Evolutionary conservation across 1,140 invertebrate genomes (phyloP).

Genomic region (Neodiprion lecontei): DNA sequence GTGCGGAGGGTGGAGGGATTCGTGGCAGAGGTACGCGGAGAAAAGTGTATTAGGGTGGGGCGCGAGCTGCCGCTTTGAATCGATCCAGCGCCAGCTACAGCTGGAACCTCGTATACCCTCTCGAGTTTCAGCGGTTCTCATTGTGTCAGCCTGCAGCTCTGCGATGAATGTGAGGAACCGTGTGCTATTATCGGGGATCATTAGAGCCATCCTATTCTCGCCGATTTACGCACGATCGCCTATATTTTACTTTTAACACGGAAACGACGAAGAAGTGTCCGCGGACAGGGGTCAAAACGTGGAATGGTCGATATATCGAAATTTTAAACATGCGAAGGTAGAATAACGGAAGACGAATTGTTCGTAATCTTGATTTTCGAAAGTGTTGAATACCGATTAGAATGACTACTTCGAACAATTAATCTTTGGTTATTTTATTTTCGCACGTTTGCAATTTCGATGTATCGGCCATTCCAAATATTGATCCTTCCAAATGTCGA

Average conservation of each 20-base stretch:
- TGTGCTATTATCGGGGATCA: not conserved
- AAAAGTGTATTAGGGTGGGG: constrained; percentile 57
- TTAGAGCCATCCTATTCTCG: too few relatives aligned
- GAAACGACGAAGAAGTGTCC: too few relatives aligned
- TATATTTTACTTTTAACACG: not conserved
- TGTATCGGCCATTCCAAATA: too few relatives aligned
- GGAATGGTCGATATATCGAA: not conserved
- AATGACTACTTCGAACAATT: too few relatives aligned
- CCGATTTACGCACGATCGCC: not conserved
- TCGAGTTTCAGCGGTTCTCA: constrained; percentile 47
- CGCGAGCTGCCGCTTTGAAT: constrained; percentile 58
- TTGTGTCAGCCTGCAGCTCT: constrained; percentile 6
- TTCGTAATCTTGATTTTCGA: too few relatives aligned
- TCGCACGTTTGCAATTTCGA: too few relatives aligned
- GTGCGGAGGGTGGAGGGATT: constrained; percentile 1
- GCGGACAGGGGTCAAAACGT: not conserved
- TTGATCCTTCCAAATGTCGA: too few relatives aligned
- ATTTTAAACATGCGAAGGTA: too few relatives aligned
- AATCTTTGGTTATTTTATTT: too few relatives aligned
- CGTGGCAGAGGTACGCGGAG: constrained; percentile 34
- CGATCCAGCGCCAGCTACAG: constrained; percentile 55
- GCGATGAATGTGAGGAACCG: not conserved
- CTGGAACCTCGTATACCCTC: constrained; percentile 43
- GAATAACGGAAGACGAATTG: too few relatives aligned
- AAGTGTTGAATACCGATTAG: too few relatives aligned